Conservation (phyloP, 2,888 invertebrate species). For the Callyntrura guangdongensis region DNA sequence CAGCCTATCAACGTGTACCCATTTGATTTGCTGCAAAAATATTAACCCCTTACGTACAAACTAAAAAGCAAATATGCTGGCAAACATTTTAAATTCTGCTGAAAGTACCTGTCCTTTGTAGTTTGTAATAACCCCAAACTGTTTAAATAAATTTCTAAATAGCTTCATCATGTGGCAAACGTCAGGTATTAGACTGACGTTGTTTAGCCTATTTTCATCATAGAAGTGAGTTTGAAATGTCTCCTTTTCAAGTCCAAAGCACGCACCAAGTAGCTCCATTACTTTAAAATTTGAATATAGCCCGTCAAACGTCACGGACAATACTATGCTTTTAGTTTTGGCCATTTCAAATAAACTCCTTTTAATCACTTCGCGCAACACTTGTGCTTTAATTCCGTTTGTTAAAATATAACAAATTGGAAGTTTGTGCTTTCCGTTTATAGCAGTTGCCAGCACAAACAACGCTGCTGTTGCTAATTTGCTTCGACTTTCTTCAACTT, state of each 20-base stretch:
- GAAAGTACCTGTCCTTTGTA: background rate
- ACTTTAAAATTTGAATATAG: background rate
- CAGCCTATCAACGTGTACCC: background rate
- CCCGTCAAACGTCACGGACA: conserved; percentile 19
- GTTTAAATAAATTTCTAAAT: conserved; percentile 19
- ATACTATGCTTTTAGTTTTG: background rate
- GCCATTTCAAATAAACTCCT: background rate
- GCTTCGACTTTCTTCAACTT: background rate
- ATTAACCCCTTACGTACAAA: background rate
- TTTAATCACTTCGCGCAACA: background rate
- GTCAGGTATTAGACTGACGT: background rate
- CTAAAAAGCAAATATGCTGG: too few relatives aligned
- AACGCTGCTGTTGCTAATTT: conserved; percentile 40
- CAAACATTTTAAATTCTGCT: too few relatives aligned
- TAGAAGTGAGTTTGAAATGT: background rate
- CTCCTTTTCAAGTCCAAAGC: background rate
- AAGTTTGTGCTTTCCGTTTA: conserved; percentile 33
- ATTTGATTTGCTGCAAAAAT: background rate
- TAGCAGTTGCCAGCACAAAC: conserved; percentile 42
- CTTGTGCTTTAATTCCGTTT: background rate
- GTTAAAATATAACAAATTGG: conserved; percentile 56
- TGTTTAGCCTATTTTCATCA: background rate
- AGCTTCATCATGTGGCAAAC: conserved; percentile 25
- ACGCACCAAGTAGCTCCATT: background rate
- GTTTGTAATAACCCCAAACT: background rate